A percentile compares a stretch with the other conserved stretches of the same genome.
Evolutionary conservation across 1,140 invertebrate genomes (phyloP).

Genomic region (Drosophila takahashii): DNA sequence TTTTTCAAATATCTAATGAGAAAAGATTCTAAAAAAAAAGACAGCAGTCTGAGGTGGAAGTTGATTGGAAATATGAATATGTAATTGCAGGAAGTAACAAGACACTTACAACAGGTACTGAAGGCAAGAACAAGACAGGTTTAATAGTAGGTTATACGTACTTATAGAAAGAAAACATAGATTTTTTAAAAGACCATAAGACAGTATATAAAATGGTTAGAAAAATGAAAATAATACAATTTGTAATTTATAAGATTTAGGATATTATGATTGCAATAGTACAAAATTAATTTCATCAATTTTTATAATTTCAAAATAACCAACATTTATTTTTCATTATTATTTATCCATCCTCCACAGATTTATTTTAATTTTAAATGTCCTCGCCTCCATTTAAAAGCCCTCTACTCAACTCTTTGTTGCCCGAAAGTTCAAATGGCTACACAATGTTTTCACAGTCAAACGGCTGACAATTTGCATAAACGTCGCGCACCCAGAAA

Average conservation of each 20-base stretch:
- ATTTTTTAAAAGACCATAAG: too few relatives aligned
- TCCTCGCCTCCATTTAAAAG: neutral
- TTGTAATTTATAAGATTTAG: too few relatives aligned
- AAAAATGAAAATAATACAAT: too few relatives aligned
- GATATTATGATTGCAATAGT: too few relatives aligned
- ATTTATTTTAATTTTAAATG: slow-evolving; percentile 1
- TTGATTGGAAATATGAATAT: neutral
- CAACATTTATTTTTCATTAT: too few relatives aligned
- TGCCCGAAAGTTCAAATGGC: slow-evolving; percentile 58
- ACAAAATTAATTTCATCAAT: too few relatives aligned
- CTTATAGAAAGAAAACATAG: too few relatives aligned
- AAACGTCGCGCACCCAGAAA: slow-evolving; percentile 49
- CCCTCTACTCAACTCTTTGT: slow-evolving; percentile 4
- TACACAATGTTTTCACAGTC: slow-evolving; percentile 66
- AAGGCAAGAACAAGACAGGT: neutral
- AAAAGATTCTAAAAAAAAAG: neutral
- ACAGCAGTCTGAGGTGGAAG: neutral
- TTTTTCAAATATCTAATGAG: slow-evolving; percentile 37
- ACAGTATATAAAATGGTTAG: too few relatives aligned
- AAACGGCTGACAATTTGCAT: slow-evolving; percentile 73
- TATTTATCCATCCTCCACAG: too few relatives aligned
- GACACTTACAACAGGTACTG: neutral
- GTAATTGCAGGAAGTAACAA: slow-evolving; percentile 16
- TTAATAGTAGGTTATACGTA: neutral
- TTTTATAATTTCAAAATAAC: too few relatives aligned